Conservation (phyloP, 1,140 invertebrate species). For the fruit fly (Drosophila melanogaster) region Release_6_plus_ISO1_MT NT_037436.4:5030501-5031000, state of each 20-base stretch:
- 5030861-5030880: constrained; percentile 73
- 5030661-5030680: constrained; percentile 13
- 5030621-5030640: constrained; percentile 83
- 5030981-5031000: constrained; percentile 59
- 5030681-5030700: constrained; percentile 36
- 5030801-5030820: constrained; percentile 74
- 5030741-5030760: constrained; percentile 82
- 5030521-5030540: constrained; percentile 77
- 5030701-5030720: constrained; percentile 66
- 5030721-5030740: constrained; percentile 81
- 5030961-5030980: constrained; percentile 47
- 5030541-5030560: constrained; percentile 28
- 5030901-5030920: constrained; percentile 35
- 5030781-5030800: constrained; percentile 83
- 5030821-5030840: constrained; percentile 17
- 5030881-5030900: constrained; percentile 73
- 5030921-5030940: constrained; percentile 71
- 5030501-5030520: constrained; percentile 83
- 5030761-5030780: constrained; percentile 83
- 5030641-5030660: constrained; percentile 82
- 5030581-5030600: constrained; percentile 11
- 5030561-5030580: constrained; percentile 3
- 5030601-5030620: constrained; percentile 79
- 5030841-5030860: constrained; percentile 14
- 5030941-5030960: constrained; percentile 55